Evolutionary conservation across 2,113 vertebrate species (phyloP).

Genomic region (Eonycteris spelaea): DNA sequence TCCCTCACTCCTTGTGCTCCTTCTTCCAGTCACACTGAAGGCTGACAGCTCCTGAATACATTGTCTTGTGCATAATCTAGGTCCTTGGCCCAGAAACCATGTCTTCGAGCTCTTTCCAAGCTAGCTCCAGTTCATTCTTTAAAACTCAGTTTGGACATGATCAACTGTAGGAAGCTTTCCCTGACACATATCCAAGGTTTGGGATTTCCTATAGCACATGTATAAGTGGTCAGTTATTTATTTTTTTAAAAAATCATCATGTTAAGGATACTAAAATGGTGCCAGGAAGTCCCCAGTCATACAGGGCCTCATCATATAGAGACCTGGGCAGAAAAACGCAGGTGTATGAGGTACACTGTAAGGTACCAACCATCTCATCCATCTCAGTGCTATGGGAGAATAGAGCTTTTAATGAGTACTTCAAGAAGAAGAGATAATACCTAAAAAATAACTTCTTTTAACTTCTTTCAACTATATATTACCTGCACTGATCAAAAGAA

Average conservation of each 20-base stretch:
- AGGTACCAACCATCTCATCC: background rate
- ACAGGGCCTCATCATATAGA: background rate
- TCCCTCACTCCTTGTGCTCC: background rate
- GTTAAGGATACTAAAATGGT: background rate
- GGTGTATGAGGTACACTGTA: rapidly evolving
- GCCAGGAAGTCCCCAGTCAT: background rate
- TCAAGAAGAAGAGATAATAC: background rate
- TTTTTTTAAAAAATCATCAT: background rate
- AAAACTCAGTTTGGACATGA: background rate
- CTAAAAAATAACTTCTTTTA: background rate
- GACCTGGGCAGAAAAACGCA: background rate
- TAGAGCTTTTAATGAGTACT: background rate
- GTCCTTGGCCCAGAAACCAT: background rate
- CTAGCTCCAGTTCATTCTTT: background rate
- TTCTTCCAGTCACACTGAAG: background rate
- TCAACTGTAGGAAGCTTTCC: background rate
- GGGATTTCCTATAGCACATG: background rate
- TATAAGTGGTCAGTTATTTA: background rate
- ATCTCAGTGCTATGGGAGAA: background rate
- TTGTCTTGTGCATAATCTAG: background rate
- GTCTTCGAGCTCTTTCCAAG: background rate
- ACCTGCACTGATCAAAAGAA: background rate
- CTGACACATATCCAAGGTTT: background rate
- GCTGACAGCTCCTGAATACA: background rate
- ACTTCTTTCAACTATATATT: background rate